Evolutionary conservation across 2,113 vertebrate species (phyloP).

Genomic region (Melanostigma gelatinosum): DNA sequence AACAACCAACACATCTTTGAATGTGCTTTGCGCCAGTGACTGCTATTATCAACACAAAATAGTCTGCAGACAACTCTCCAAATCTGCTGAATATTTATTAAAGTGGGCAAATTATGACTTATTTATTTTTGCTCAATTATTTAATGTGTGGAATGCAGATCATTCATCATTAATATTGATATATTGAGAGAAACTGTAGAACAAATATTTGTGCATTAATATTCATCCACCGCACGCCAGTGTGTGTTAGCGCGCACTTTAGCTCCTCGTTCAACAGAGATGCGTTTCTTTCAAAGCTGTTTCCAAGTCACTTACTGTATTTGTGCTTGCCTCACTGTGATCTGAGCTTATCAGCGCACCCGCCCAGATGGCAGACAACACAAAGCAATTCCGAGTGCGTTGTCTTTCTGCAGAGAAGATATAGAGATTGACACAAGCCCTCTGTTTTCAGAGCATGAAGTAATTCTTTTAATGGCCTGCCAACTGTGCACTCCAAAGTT

Average conservation of each 20-base stretch:
- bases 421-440: constrained; percentile 79
- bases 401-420: constrained; percentile 59
- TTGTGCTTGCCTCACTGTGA: constrained; percentile 63
- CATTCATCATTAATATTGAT: constrained; percentile 75
- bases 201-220: constrained; percentile 78
- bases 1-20: constrained; percentile 64
- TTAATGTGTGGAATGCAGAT: constrained; percentile 69
- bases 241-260: constrained; percentile 54
- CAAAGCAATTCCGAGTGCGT: constrained; percentile 52
- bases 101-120: constrained; percentile 70
- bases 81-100: constrained; percentile 71
- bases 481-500: constrained; percentile 78
- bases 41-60: constrained; percentile 67
- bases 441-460: constrained; percentile 80
- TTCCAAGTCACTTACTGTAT: constrained; percentile 74
- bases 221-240: constrained; percentile 69
- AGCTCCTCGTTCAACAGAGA: constrained; percentile 50
- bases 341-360: constrained; percentile 55
- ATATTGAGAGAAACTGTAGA: constrained; percentile 74
- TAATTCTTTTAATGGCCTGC: constrained; percentile 87
- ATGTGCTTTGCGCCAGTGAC: constrained; percentile 52
- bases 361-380: constrained; percentile 62
- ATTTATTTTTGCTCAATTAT: constrained; percentile 78
- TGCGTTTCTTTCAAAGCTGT: constrained; percentile 59
- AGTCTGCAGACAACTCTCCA: constrained; percentile 55